Conservation (phyloP, 2,888 invertebrate species). For the Margaritifera margaritifera region DNA sequence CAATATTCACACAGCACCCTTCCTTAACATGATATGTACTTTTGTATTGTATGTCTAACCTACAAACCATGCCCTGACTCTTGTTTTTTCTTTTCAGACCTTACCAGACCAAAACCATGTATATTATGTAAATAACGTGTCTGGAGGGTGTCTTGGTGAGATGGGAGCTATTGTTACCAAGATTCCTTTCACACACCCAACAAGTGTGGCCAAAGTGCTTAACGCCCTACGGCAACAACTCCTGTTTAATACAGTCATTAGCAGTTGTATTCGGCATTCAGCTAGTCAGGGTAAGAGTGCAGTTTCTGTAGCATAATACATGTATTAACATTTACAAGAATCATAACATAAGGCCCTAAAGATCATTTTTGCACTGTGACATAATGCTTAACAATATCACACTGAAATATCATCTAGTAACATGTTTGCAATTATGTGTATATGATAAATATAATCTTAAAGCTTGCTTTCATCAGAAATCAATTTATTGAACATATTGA, state of each 20-base stretch:
- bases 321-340: too few species aligned
- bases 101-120: constrained; percentile 95
- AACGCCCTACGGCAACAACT: constrained; percentile 90
- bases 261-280: constrained; percentile 89
- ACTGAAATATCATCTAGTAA: not conserved
- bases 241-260: constrained; percentile 89
- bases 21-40: too few species aligned
- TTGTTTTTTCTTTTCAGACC: constrained; percentile 76
- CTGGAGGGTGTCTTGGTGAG: constrained; percentile 73
- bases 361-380: not conserved
- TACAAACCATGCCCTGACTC: too few species aligned
- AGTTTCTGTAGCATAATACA: too few species aligned
- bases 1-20: too few species aligned
- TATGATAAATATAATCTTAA: not conserved
- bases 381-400: not conserved
- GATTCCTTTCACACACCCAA: constrained; percentile 94
- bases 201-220: constrained; percentile 91
- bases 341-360: too few species aligned
- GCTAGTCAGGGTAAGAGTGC: constrained; percentile 81
- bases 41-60: too few species aligned
- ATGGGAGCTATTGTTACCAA: constrained; percentile 85
- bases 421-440: not conserved
- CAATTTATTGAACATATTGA: too few species aligned
- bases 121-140: constrained; percentile 90
- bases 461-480: not conserved